A percentile compares a stretch with the other conserved stretches of the same genome.
Conservation (phyloP, 92 coral and sea anemone species). For the Porites divaricata region DNA sequence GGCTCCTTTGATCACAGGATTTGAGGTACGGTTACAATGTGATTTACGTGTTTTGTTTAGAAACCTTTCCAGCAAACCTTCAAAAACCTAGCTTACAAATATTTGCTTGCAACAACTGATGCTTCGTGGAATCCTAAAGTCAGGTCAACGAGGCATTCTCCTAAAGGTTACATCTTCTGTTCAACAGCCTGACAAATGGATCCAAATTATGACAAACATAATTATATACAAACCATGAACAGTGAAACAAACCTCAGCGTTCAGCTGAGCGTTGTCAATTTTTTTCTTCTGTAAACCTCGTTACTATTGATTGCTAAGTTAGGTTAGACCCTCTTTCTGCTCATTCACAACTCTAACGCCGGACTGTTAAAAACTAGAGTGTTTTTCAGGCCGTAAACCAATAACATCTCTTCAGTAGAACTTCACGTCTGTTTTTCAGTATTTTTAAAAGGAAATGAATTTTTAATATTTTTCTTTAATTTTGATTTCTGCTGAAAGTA, state of each 20-base stretch:
- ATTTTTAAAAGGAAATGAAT: background rate
- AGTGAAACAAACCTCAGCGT: background rate
- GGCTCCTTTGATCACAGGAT: conserved; percentile 36
- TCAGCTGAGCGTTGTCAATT: background rate
- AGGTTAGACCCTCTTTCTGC: background rate
- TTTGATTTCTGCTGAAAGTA: background rate
- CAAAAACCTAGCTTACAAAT: conserved; percentile 5
- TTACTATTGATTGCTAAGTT: background rate
- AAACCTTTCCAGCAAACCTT: conserved; percentile 3
- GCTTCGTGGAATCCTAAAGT: background rate
- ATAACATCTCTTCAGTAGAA: background rate
- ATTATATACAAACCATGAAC: background rate
- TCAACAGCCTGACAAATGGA: background rate
- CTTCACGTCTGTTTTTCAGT: background rate
- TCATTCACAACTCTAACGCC: too few relatives aligned
- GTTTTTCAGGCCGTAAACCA: too few relatives aligned
- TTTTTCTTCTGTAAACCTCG: background rate
- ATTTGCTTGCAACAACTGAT: conserved; percentile 3
- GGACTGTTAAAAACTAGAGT: too few relatives aligned
- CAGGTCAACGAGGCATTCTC: background rate
- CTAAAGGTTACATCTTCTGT: background rate
- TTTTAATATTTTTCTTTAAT: too few relatives aligned
- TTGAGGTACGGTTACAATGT: conserved; percentile 35
- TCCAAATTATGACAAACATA: background rate
- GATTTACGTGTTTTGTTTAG: background rate